These are phyloP conservation scores for Halocynthia aurantium DNA, from an alignment of 23 tunicate species.

Conservation along the genomic window DNA sequence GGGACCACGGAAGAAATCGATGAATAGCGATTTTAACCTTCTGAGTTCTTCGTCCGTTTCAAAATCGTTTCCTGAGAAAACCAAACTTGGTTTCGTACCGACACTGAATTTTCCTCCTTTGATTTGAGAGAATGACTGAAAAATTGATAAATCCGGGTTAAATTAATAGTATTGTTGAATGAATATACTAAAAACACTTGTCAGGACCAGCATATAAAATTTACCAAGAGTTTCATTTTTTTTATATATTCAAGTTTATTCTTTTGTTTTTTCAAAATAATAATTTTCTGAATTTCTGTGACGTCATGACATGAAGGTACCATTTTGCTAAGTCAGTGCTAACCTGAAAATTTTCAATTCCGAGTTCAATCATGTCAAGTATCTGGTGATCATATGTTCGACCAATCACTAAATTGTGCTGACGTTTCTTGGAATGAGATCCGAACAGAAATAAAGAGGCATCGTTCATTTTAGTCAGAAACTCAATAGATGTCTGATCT, in stretches of 20 bases:
- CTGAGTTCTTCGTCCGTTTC: conserved; percentile 70
- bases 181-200: conserved; percentile 27
- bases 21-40: conserved; percentile 60
- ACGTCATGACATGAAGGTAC: no score
- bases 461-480: conserved; percentile 85
- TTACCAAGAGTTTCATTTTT: no score
- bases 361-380: conserved; percentile 97
- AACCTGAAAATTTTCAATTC: conserved; percentile 52
- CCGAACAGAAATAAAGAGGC: conserved; percentile 85
- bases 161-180: conserved; percentile 72
- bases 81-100: conserved; percentile 80
- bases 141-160: conserved; percentile 84
- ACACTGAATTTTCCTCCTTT: conserved; percentile 37
- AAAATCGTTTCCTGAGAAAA: conserved; percentile 67
- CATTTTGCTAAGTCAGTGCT: no score
- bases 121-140: conserved; percentile 8
- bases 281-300: no score
- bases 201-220: neutral
- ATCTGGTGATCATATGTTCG: conserved; percentile 58
- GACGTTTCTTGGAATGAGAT: conserved; percentile 94
- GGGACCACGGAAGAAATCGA: conserved; percentile 95
- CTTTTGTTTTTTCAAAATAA: no score
- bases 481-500: conserved; percentile 74
- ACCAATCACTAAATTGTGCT: conserved; percentile 88
- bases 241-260: no score